phyloP scores from a whole-genome alignment of 2,888 invertebrate species.

The Auanema freiburgensis region DNA sequence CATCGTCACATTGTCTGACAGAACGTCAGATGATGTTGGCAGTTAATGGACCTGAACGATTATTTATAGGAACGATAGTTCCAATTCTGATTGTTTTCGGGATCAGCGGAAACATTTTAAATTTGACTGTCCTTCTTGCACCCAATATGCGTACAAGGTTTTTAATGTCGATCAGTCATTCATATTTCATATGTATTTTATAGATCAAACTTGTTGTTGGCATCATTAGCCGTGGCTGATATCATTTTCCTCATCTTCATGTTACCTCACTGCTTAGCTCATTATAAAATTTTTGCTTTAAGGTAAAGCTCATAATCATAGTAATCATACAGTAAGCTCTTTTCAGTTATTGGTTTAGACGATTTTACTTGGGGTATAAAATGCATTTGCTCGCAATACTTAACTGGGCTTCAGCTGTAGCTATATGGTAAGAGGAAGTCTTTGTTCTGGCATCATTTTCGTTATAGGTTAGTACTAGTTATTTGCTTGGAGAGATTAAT shows the following conservation, averaged over 20 bases:
- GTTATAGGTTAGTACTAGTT: constrained; percentile 51
- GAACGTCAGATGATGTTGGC: constrained; percentile 49
- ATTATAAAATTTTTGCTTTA: constrained; percentile 51
- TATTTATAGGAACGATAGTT: constrained; percentile 49
- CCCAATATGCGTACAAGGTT: constrained; percentile 54
- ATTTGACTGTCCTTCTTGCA: constrained; percentile 53
- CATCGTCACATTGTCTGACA: constrained; percentile 41
- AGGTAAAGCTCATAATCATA: neutral
- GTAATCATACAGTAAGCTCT: neutral
- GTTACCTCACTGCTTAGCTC: constrained; percentile 58
- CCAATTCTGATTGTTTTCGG: constrained; percentile 56
- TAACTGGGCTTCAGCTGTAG: constrained; percentile 59
- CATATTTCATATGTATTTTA: constrained; percentile 9
- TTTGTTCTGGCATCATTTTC: neutral
- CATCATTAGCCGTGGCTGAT: constrained; percentile 58
- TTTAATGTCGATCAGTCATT: neutral
- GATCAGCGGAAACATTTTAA: constrained; percentile 55
- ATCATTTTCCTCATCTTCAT: constrained; percentile 58
- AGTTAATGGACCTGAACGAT: constrained; percentile 36
- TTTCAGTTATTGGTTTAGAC: constrained; percentile 50
- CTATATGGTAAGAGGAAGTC: constrained; percentile 51
- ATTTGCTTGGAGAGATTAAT: constrained; percentile 58
- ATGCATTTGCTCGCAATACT: constrained; percentile 55
- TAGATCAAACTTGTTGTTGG: constrained; percentile 58
- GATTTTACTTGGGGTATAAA: constrained; percentile 52